These are phyloP conservation scores for Hippocampus comes DNA, from an alignment of 2,113 vertebrate genomes.

Conservation along the genomic window DNA sequence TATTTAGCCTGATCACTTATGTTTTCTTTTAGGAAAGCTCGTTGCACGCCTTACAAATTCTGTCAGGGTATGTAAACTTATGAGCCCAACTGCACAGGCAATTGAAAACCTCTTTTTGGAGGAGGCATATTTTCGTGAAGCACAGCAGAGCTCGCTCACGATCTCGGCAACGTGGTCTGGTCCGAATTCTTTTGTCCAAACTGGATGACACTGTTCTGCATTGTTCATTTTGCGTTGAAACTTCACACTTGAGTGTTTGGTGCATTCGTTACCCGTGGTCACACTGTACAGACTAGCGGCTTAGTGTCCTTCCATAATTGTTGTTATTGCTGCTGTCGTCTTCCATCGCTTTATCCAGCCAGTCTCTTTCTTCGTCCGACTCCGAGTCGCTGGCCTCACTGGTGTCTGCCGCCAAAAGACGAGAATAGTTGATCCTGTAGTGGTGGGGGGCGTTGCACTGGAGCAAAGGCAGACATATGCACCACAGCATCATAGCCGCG, in stretches of 20 bases:
- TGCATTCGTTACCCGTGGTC: background rate
- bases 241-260: background rate
- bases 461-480: slow-evolving; percentile 67
- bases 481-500: slow-evolving; percentile 69
- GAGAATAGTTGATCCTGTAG: slow-evolving; percentile 83
- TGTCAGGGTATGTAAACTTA: background rate
- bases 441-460: slow-evolving; percentile 76
- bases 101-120: background rate
- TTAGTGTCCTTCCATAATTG: slow-evolving; percentile 24
- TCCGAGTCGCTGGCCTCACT: slow-evolving; percentile 83
- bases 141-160: no score
- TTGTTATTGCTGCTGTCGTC: slow-evolving; percentile 65
- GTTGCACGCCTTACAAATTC: background rate
- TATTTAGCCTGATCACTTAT: background rate
- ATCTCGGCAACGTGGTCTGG: no score
- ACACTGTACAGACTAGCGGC: slow-evolving; percentile 16
- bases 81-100: background rate
- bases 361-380: slow-evolving; percentile 80
- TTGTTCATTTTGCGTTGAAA: background rate
- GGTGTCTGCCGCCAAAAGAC: slow-evolving; percentile 75
- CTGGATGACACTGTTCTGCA: background rate
- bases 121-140: no score
- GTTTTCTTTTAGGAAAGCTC: background rate
- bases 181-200: background rate
- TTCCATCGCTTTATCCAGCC: slow-evolving; percentile 84